Conservation (phyloP, 2,113 vertebrate species). For the Rynchops niger region DNA sequence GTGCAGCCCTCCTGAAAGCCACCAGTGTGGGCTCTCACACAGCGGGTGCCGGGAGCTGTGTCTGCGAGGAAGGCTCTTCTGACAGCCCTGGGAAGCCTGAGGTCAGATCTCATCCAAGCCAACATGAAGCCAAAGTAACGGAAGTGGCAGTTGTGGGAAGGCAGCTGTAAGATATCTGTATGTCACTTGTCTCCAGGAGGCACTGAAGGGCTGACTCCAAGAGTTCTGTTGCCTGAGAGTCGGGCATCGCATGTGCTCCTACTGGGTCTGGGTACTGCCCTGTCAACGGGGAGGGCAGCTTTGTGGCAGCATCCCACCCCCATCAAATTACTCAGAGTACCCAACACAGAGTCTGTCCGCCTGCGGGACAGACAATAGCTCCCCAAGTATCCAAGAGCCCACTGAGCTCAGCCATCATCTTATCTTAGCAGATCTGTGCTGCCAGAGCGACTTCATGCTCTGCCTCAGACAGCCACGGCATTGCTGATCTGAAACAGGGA, state of each 20-base stretch:
- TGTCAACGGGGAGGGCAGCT: background rate
- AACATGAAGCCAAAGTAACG: background rate
- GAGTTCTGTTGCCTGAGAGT: background rate
- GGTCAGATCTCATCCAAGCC: background rate
- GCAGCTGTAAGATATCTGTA: background rate
- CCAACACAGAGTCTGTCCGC: background rate
- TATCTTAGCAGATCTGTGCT: background rate
- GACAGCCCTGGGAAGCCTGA: background rate
- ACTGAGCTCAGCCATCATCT: background rate
- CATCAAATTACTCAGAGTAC: background rate
- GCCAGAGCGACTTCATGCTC: background rate
- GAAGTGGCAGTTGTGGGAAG: background rate
- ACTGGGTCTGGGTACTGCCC: background rate
- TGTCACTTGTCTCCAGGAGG: background rate
- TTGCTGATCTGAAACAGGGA: background rate
- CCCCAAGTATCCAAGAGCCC: background rate
- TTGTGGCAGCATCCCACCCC: background rate
- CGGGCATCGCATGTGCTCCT: background rate
- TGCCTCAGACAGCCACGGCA: background rate
- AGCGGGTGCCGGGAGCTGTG: background rate
- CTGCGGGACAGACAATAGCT: background rate
- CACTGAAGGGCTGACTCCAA: background rate
- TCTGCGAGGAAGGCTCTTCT: background rate
- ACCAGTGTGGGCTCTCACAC: background rate
- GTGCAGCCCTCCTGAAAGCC: background rate